A percentile compares a stretch with the other conserved stretches of the same genome.
Evolutionary conservation across 2,113 vertebrate species (phyloP).

Genomic region (Aptenodytes patagonicus): DNA sequence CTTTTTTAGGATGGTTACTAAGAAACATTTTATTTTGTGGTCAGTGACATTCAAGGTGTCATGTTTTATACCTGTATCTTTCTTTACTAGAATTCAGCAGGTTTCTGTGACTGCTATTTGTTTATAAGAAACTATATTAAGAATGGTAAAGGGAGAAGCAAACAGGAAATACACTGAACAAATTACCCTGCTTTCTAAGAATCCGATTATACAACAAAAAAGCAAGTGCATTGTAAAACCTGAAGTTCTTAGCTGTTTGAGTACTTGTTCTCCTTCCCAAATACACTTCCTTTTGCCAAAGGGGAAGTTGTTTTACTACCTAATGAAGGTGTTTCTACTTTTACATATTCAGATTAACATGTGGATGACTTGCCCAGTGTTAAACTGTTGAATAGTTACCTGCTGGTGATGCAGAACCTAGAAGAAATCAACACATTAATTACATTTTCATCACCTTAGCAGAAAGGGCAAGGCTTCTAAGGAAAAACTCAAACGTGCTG

Average conservation of each 20-base stretch:
- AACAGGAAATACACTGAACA: not conserved
- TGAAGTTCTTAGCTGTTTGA: not conserved
- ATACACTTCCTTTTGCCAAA: constrained; percentile 36
- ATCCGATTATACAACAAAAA: not conserved
- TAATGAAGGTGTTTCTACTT: constrained; percentile 26
- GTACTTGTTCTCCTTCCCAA: constrained; percentile 26
- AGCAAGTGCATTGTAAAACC: not conserved
- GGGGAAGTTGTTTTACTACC: constrained; percentile 32
- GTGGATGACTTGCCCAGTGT: not conserved
- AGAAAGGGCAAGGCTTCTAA: not conserved
- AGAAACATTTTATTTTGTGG: not conserved
- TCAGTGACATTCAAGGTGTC: not conserved
- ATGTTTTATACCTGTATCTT: not conserved
- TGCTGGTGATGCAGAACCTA: constrained; percentile 49
- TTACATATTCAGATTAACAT: constrained; percentile 3
- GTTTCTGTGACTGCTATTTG: not conserved
- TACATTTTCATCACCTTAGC: constrained; percentile 24
- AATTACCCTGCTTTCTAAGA: not conserved
- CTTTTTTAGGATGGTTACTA: not conserved
- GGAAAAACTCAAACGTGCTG: not conserved
- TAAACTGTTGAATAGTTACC: constrained; percentile 28
- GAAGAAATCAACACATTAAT: constrained; percentile 29
- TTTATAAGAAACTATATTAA: not conserved
- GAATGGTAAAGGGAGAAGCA: not conserved
- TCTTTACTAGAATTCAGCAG: not conserved